Conservation (phyloP, 2,113 vertebrate genomes). For the Emydocephalus ijimae region DNA sequence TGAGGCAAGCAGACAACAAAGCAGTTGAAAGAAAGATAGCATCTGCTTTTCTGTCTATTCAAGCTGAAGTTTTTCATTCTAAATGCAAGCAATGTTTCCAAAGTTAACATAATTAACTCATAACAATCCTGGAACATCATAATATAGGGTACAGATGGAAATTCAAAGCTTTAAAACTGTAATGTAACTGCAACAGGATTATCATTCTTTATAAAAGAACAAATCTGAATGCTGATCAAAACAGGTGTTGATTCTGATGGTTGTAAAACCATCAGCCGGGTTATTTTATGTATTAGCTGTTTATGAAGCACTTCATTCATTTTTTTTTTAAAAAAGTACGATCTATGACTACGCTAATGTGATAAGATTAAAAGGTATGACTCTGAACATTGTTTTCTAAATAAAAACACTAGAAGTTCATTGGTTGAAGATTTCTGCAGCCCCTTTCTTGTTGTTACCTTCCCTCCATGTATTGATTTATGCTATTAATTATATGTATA, state of each 20-base stretch:
- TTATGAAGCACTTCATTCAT: conserved; percentile 58
- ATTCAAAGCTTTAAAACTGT: conserved; percentile 78
- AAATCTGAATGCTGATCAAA: conserved; percentile 76
- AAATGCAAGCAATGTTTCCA: conserved; percentile 76
- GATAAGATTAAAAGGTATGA: conserved; percentile 67
- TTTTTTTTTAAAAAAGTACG: conserved; percentile 27
- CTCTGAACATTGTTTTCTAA: conserved; percentile 71
- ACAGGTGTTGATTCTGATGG: conserved; percentile 70
- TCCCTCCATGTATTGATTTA: conserved; percentile 87
- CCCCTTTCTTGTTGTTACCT: conserved; percentile 92
- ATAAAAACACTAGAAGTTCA: conserved; percentile 87
- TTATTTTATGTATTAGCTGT: conserved; percentile 70
- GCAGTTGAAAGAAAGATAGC: conserved; percentile 77
- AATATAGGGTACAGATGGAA: conserved; percentile 78
- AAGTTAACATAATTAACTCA: conserved; percentile 82
- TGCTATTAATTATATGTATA: conserved; percentile 93
- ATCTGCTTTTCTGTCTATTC: conserved; percentile 78
- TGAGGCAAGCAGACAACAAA: conserved; percentile 72
- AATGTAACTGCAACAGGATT: conserved; percentile 70
- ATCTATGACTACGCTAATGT: conserved; percentile 59
- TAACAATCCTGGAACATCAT: conserved; percentile 74
- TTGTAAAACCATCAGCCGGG: conserved; percentile 61
- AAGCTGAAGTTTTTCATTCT: conserved; percentile 80
- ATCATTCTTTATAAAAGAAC: conserved; percentile 65
- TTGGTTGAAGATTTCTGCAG: conserved; percentile 89